Evolutionary conservation across 2,888 invertebrate species (phyloP).

Genomic region (Dynastes tityus): DNA sequence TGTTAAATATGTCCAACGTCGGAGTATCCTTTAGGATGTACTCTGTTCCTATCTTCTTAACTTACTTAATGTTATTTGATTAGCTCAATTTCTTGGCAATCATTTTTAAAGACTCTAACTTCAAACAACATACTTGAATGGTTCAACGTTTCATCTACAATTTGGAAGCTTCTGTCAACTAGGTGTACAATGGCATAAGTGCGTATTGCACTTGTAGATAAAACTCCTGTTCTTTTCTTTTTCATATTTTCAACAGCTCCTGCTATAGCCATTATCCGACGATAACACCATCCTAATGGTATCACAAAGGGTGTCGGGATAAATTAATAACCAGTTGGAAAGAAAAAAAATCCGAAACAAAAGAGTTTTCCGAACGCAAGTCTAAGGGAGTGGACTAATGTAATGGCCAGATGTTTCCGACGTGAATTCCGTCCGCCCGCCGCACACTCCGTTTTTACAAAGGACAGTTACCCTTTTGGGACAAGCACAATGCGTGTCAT

Average conservation of each 20-base stretch:
- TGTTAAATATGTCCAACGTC: too few relatives aligned
- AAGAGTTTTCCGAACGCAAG: slow-evolving; percentile 36
- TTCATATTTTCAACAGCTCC: not conserved
- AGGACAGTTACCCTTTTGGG: slow-evolving; percentile 60
- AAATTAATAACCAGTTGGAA: slow-evolving; percentile 48
- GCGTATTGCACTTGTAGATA: too few relatives aligned
- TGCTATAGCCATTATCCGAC: slow-evolving; percentile 13
- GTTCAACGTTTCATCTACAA: too few relatives aligned
- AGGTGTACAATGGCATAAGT: too few relatives aligned
- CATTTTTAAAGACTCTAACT: too few relatives aligned
- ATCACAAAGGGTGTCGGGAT: slow-evolving; percentile 30
- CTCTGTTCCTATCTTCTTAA: too few relatives aligned
- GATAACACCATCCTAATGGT: slow-evolving; percentile 16
- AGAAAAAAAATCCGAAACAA: slow-evolving; percentile 51
- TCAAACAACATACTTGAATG: too few relatives aligned
- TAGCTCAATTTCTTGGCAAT: too few relatives aligned
- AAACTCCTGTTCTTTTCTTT: not conserved
- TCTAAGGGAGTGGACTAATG: slow-evolving; percentile 56
- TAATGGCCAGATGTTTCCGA: slow-evolving; percentile 61
- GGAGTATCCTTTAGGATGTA: too few relatives aligned
- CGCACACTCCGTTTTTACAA: slow-evolving; percentile 58
- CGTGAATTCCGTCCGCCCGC: slow-evolving; percentile 58
- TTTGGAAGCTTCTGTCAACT: too few relatives aligned
- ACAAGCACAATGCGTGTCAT: slow-evolving; percentile 61
- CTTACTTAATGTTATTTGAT: too few relatives aligned